Base-by-base conservation (phyloP, 2,888 invertebrate species). In the Machimus rusticus region DNA sequence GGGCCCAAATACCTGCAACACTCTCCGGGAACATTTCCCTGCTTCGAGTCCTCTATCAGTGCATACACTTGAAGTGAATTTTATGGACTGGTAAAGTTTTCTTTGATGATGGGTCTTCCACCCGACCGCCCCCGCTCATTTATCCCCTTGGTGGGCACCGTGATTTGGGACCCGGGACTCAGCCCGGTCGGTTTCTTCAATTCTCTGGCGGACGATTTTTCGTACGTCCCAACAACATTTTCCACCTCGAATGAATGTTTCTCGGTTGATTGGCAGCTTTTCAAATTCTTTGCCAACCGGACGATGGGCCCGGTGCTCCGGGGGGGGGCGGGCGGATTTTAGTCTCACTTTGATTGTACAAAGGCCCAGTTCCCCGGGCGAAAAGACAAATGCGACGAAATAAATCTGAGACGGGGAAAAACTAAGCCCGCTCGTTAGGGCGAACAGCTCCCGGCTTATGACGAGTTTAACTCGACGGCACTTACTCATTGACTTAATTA, bases 231-330 rank as follows among this genome's bases (percentile, higher is more conserved):
- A 12, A 14, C n/a, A 19, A 31, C 34, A 37, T 37, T 77, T 37
- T 39, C 39, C 39, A 77, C 77, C 19, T 77, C n/a, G 77, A 77
- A 31, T 39, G 28, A 28, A 66, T 28, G 19, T 19, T 39, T 77
- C n/a, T 39, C 77, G 39, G 37, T 77, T 77, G 77, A 77, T 77
- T 77, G 77, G 77, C 77, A 77, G 34, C 5, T 77, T 77, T 77
- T 77, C 77, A 77, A 77, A 77, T 77, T 77, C 77, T 77, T 19
- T 77, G 77, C 12, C 12, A 23, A 6, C 28, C 2, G 12, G 8
- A 12, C 12, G 14, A n/a, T n/a, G 66, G 66, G 6, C 1, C 14
- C 76, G 5, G 12, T 28, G 23, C 0, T 1, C 4, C 34, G n/a
- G n/a, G n/a, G 51, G n/a, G 1, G n/a, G 19, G 55, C 19, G 55